Percentiles rank a stretch among this genome's conserved stretches.
These are phyloP conservation scores for Rhopalosiphum nymphaeae DNA, from an alignment of 2,888 invertebrate species.

Conservation along the genomic window DNA sequence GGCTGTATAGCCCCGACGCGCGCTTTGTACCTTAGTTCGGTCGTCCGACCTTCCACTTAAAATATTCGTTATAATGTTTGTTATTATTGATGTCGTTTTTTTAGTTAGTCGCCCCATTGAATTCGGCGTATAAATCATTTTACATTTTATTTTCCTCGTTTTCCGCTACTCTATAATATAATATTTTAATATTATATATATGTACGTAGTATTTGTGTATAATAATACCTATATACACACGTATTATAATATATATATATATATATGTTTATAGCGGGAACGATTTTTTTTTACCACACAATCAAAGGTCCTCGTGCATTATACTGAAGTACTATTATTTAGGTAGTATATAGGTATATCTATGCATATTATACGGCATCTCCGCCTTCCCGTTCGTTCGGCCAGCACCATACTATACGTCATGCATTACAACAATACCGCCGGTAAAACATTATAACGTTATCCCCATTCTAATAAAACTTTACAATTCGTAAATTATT, in stretches of 20 bases:
- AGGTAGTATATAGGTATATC: no score
- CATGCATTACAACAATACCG: background rate
- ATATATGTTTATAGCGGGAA: background rate
- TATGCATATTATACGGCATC: background rate
- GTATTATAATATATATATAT: background rate
- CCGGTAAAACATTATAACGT: background rate
- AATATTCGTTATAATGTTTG: slow-evolving; percentile 36
- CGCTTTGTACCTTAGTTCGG: background rate
- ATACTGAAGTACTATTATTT: background rate
- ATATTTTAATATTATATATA: background rate
- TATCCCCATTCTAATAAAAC: background rate
- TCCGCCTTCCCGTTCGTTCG: background rate
- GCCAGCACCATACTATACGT: background rate
- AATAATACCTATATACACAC: background rate
- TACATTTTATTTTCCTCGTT: slow-evolving; percentile 36
- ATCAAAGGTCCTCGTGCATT: slow-evolving; percentile 20
- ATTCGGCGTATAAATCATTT: slow-evolving; percentile 50
- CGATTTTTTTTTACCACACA: slow-evolving; percentile 40
- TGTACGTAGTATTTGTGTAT: background rate
- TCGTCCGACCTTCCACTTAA: slow-evolving; percentile 42
- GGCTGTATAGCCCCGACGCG: slow-evolving; percentile 21
- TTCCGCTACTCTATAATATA: slow-evolving; percentile 12
- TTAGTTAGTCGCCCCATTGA: background rate
- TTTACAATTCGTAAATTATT: background rate
- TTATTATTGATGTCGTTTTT: slow-evolving; percentile 15